A percentile compares a stretch with the other conserved stretches of the same genome.
These are phyloP conservation scores for Calyptommatus sinebrachiatus DNA, from an alignment of 2,113 vertebrate genomes.

Conservation along the genomic window DNA sequence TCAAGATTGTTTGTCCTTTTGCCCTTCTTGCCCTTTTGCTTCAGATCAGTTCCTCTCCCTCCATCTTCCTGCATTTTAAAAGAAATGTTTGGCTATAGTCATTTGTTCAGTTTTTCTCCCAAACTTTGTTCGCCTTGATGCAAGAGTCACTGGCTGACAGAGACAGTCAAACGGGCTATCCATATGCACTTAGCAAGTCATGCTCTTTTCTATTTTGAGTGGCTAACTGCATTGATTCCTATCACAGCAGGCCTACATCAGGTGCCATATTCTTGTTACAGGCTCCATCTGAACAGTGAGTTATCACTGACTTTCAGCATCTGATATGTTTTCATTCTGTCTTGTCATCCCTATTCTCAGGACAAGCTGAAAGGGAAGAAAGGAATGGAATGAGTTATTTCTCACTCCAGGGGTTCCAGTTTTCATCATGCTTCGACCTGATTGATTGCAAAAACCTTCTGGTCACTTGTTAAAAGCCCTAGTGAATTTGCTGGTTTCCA, in stretches of 20 bases:
- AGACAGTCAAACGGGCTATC: neutral
- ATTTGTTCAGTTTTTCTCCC: neutral
- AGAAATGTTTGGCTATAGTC: no score
- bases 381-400: conserved; percentile 21
- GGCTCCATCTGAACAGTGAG: conserved; percentile 7
- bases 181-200: neutral
- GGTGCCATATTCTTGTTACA: conserved; percentile 9
- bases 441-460: conserved; percentile 31
- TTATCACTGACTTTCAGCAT: conserved; percentile 21
- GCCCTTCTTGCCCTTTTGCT: no score
- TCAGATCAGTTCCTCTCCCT: no score
- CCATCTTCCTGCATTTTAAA: no score
- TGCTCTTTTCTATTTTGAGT: conserved; percentile 1
- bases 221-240: neutral
- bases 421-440: conserved; percentile 21
- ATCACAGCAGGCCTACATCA: neutral
- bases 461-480: conserved; percentile 31
- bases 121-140: neutral
- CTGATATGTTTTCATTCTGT: conserved; percentile 18
- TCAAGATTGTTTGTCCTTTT: no score
- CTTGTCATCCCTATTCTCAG: conserved; percentile 16
- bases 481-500: conserved; percentile 14
- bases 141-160: neutral
- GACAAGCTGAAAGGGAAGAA: conserved; percentile 20
- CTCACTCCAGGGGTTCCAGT: conserved; percentile 14